Evolutionary conservation across 1,140 invertebrate species (phyloP).

Genomic region (Drosophila nebulosa): DNA sequence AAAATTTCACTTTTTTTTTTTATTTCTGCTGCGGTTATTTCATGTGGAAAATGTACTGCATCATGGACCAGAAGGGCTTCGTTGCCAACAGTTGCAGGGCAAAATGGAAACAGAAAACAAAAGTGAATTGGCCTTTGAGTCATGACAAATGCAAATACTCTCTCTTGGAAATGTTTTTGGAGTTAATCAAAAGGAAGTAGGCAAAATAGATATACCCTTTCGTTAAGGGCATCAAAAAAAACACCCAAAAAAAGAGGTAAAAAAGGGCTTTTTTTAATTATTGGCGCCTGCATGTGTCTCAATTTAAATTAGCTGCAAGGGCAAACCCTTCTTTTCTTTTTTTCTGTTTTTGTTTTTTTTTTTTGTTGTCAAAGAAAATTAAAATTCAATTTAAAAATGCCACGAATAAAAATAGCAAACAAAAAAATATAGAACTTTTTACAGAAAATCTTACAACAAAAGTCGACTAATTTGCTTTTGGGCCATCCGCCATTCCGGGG

Average conservation of each 20-base stretch:
- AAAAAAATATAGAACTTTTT: slow-evolving; percentile 45
- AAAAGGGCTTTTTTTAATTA: slow-evolving; percentile 67
- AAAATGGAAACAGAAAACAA: slow-evolving; percentile 2
- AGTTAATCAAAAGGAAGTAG: neutral
- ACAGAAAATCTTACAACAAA: slow-evolving; percentile 57
- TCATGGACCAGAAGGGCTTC: slow-evolving; percentile 36
- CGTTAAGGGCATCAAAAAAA: neutral
- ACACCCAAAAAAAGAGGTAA: slow-evolving; percentile 23
- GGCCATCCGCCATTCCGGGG: slow-evolving; percentile 37
- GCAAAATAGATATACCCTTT: neutral
- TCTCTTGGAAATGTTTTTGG: no score
- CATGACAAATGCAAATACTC: no score
- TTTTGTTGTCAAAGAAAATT: slow-evolving; percentile 39
- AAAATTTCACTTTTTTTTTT: slow-evolving; percentile 54
- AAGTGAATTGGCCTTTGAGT: no score
- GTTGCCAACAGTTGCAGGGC: slow-evolving; percentile 63
- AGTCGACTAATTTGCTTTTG: slow-evolving; percentile 64
- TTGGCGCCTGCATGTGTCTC: slow-evolving; percentile 77
- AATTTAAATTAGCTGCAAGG: slow-evolving; percentile 73
- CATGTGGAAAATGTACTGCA: slow-evolving; percentile 81
- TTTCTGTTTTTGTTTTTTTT: slow-evolving; percentile 7
- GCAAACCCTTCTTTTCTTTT: no score
- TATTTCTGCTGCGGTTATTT: slow-evolving; percentile 61
- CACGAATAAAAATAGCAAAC: slow-evolving; percentile 56
- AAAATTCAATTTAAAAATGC: slow-evolving; percentile 79